A percentile compares a stretch with the other conserved stretches of the same genome.
Evolutionary conservation across 2,113 vertebrate species (phyloP).

Genomic region (Natator depressus): DNA sequence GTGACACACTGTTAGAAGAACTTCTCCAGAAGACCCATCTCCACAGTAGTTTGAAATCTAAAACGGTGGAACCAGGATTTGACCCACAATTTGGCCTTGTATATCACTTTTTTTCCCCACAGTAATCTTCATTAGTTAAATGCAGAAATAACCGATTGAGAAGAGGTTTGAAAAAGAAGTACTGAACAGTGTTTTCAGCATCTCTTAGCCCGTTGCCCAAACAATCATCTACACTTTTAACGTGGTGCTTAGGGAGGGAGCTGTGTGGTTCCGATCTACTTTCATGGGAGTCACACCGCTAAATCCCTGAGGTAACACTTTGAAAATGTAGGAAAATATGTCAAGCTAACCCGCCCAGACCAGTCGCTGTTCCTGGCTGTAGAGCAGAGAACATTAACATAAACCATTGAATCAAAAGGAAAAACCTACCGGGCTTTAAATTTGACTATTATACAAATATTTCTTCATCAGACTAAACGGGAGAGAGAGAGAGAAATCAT

Average conservation of each 20-base stretch:
- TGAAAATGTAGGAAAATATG: background rate
- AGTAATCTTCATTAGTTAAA: constrained; percentile 2
- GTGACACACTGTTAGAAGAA: background rate
- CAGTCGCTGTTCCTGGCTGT: background rate
- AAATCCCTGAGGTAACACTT: background rate
- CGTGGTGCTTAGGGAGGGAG: background rate
- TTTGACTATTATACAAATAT: background rate
- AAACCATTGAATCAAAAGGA: background rate
- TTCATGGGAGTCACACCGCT: constrained; percentile 23
- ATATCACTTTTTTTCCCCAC: background rate
- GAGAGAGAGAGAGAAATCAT: background rate
- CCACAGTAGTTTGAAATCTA: background rate
- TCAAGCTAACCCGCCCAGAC: background rate
- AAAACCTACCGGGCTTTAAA: background rate
- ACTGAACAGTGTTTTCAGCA: background rate
- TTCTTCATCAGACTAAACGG: background rate
- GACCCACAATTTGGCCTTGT: constrained; percentile 9
- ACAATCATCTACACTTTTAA: constrained; percentile 20
- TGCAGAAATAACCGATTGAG: constrained; percentile 10
- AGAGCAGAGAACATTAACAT: background rate
- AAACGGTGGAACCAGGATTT: background rate
- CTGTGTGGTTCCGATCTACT: background rate
- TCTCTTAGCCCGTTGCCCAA: background rate
- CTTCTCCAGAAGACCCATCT: background rate
- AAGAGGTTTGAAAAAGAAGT: background rate